Base-by-base conservation (phyloP, 2,888 invertebrate species). In the Abscondita cerata region DNA sequence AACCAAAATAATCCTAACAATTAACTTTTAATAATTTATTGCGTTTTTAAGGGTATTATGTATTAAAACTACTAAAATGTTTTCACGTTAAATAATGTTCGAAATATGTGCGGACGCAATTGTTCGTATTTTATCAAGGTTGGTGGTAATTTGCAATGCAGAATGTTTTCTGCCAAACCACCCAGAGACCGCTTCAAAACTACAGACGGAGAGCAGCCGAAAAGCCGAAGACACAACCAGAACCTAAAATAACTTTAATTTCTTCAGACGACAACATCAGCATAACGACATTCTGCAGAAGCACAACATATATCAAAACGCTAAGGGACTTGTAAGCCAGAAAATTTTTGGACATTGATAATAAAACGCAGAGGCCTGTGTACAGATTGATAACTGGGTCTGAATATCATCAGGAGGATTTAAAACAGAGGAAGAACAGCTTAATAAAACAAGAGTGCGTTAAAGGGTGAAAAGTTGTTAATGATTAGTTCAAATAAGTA, bases 221-320 rank as follows among this genome's bases (percentile, higher is more conserved):
- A 38, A 80, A 74, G 60, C 76, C 75, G 60, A 77, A 77, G 66
- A 75, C 72, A 1, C 47, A 73, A 12, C 72, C 77, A n/a, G 70
- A 79, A 64, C 81, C 86, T n/a, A 86, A 85, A 78, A 88, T 92
- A 65, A 91, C 90, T 0, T 77, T 92, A 20, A 81, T 91, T 59
- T 80, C 82, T 34, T 79, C 83, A 31, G 70, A 74, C 50, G 81
- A 87, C 70, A 79, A 83, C 25, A 78, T 89, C 15, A 83, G 81
- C 63, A 82, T 91, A 1, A 84, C 85, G 0, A 86, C 89, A 19
- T 67, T 92, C n/a, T 19, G 87, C 87, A 66, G 88, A 88, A 70
- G 92, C 92, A 0, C 83, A 87, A 69, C 90, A 84, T 75, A 72
- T 93, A 61, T 88, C 92, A 0, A 82, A 84, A 59, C 83, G 89